Base-by-base conservation (phyloP, 1,140 invertebrate species). In the Drosophila repletoides region DNA sequence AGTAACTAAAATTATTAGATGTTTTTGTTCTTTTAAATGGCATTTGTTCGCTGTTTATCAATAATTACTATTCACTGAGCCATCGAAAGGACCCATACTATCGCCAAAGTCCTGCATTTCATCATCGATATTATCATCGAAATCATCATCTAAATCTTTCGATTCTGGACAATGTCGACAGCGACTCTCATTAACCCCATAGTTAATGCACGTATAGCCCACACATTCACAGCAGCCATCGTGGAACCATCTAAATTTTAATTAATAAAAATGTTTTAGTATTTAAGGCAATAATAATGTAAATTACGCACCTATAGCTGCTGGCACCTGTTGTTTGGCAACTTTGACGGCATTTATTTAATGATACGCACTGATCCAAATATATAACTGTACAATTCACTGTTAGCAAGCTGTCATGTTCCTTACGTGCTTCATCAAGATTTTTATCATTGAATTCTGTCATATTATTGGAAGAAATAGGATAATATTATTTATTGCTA, bases 221-320 rank as follows among this genome's bases (percentile, higher is more conserved):
- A 98, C 93, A 90, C 97, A 98, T 90, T 98, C 96, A 90, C 97
- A 98, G 83, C 97, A 98, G 1, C 97, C 97, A 89, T 98, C 96
- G 90, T 98, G 97, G 91, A 98, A 98, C 96, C 96, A 98, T 88
- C 97, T 90, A 4, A 94, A 60, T 12, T 22, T 2, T 19, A 33
- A 29, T n/a, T n/a, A 36, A 31, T 21, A 41, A 21, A 48, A 19
- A 38, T 26, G 3, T 21, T 5, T 0, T 17, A 26, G 12, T 53
- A 4, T 22, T 21, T 38, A 19, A n/a, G n/a, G 14, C 34, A 7
- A 29, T n/a, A 7, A 26, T 3, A 14, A 2, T 61, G 6, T 3
- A 12, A 6, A 19, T 1, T 7, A 63, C 38, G 26, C 33, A 90
- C 88, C 88, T 84, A 31, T 77, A 89, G 40, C 88, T 90, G 72